Evolutionary conservation across 2,797 vertebrate genomes (phyloP), one percentile per base, ranked within the genome.

Genomic region (Ptychobarbus kaznakovi): DNA sequence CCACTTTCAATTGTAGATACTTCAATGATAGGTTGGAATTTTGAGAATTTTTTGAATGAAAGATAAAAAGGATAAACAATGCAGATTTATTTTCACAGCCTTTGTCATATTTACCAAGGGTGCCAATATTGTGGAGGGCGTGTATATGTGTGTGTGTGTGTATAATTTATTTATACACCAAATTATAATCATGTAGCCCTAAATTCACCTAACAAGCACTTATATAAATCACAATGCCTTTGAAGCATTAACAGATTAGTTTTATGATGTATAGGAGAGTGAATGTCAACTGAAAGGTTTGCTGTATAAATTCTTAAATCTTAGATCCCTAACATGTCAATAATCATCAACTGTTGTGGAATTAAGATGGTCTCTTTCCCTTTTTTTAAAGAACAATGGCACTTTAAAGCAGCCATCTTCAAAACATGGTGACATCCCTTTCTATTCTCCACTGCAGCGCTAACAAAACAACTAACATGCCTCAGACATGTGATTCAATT

Each of bases 201-300:
- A n/a, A 6, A 53, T 53, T 6, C 16, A 53, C 20, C 22, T 22
- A 70, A 42, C 38, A 70, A 72, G 46, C 8, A 35, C 16, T 20
- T 32, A 32, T 15, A 22, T 63, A 68, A 38, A 53, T n/a, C 20
- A 66, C 44, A 68, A 15, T 20, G 12, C 51, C 20, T 68, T 4
- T 35, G 16, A 49, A 28, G 25, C 44, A 68, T 68, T 3, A 40
- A 69, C 22, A 40, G 84, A 88, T 89, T 90, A 90, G 91, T 89
- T 90, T 88, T 88, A 88, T 10, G n/a, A 32, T 66, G 51, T 87
- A 86, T 83, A 93, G 89, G 92, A 92, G 92, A 93, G 87, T 58
- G 91, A 89, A 88, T 89, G 90, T 91, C 92, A 94, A 94, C 93
- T 89, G 89, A 13, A 58, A 89, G 90, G 91, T 88, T 84, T 88